A percentile compares a stretch with the other conserved stretches of the same genome.
phyloP scores from a whole-genome alignment of 2,797 vertebrate species.

The Acipenser oxyrinchus region DNA sequence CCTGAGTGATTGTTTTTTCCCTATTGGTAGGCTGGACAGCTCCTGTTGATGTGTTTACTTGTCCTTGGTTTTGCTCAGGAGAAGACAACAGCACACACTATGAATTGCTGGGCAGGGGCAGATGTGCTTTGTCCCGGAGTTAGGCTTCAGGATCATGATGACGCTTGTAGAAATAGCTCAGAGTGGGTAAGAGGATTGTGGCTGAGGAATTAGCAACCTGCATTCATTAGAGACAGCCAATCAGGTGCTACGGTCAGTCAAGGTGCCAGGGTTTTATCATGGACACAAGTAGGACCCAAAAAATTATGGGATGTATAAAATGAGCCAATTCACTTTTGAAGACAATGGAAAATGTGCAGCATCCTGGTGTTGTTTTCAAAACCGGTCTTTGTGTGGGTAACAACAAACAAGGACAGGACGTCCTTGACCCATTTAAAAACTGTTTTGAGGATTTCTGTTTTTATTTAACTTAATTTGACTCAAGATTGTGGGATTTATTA shows the following conservation, averaged over 20 bases:
- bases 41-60: conserved; percentile 25
- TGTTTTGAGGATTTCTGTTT: too few species aligned
- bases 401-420: too few species aligned
- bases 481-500: too few species aligned
- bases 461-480: too few species aligned
- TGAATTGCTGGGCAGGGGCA: conserved; percentile 52
- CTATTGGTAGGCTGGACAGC: conserved; percentile 21
- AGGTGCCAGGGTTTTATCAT: too few species aligned
- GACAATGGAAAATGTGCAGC: not conserved
- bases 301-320: not conserved
- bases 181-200: conserved; percentile 86
- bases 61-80: conserved; percentile 37
- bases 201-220: conserved; percentile 70
- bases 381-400: too few species aligned
- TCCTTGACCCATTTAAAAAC: too few species aligned
- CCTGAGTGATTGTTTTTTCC: conserved; percentile 30
- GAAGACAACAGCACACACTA: conserved; percentile 26
- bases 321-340: not conserved
- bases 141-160: conserved; percentile 53
- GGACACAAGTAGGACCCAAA: too few species aligned
- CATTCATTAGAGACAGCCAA: conserved; percentile 47
- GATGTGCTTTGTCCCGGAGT: conserved; percentile 61
- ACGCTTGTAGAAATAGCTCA: conserved; percentile 80
- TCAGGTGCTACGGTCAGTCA: conserved; percentile 24
- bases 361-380: too few species aligned